These are phyloP conservation scores for Tetraneura akinire DNA, from an alignment of 1,140 invertebrate genomes.

Conservation along the genomic window DNA sequence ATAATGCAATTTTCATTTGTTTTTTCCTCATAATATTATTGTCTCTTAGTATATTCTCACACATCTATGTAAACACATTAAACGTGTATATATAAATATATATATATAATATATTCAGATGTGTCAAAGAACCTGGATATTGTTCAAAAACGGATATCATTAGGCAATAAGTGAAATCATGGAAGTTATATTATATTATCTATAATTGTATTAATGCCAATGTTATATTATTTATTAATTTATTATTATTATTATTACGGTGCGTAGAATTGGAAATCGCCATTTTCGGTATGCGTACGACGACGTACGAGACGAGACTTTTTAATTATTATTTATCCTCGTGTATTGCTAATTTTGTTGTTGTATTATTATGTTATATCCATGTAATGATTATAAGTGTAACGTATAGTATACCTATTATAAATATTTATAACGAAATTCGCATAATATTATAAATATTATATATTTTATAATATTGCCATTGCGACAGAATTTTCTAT, in stretches of 20 bases:
- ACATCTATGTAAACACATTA: too few species aligned
- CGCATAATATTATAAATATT: too few species aligned
- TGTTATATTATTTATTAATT: not conserved
- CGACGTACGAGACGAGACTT: slow-evolving; percentile 18
- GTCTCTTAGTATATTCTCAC: too few species aligned
- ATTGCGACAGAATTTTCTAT: too few species aligned
- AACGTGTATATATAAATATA: not conserved
- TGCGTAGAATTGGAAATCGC: slow-evolving; percentile 33
- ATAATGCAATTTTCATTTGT: not conserved
- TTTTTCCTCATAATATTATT: too few species aligned
- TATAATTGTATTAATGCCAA: not conserved
- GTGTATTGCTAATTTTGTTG: too few species aligned
- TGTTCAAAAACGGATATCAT: not conserved
- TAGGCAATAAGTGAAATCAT: slow-evolving; percentile 47
- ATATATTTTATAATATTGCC: too few species aligned
- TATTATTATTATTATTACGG: not conserved
- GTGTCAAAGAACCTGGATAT: not conserved
- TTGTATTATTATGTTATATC: too few species aligned
- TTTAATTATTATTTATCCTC: slow-evolving; percentile 26
- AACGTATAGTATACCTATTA: not conserved
- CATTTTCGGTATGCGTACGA: slow-evolving; percentile 18
- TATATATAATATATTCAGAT: too few species aligned
- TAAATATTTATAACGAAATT: not conserved
- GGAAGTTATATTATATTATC: not conserved
- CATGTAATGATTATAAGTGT: not conserved